Evolutionary conservation across 2,888 invertebrate genomes (phyloP), one percentile per base, ranked within the genome.

Genomic region (Heliconius charithonia): DNA sequence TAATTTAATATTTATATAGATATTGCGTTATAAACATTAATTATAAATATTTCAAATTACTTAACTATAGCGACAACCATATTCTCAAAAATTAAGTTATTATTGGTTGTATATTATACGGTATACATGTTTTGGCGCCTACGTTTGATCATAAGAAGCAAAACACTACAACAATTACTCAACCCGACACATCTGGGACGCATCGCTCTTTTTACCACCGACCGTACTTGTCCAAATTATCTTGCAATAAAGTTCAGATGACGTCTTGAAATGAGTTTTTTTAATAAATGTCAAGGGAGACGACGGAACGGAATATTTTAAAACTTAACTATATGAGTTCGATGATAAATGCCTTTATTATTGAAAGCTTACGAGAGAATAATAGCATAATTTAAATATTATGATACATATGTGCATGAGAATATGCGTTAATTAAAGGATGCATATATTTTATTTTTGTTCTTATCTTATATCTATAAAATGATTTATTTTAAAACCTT

Each of bases 11-110:
- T 62, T 0, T 25, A 62, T 25, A 13, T 0, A 62, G 12, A 13
- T 4, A 62, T 13, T 62, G 25, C 25, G 0, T 10, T n/a, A 4
- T 37, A 25, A 62, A 25, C 25, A n/a, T 62, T 13, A 10, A 25
- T 62, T 25, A 67, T 22, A 69, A 25, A 41, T 41, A 69, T 27
- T 69, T 25, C 0, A 41, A 45, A 41, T n/a, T 69, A 29, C n/a
- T 41, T 62, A 16, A 4, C 27, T 63, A 16, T 76, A 22, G 10
- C 71, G 85, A 19, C 85, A 89, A 77, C 90, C 90, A 89, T 90
- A 84, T 66, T n/a, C 62, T 83, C 85, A 86, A 85, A 89, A 90
- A 92, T 92, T 91, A 89, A 91, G 90, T 85, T 85, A 89, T 90
- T 85, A 88, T 87, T 87, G 81, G 69, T 41, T 74, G 71, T 56